These are phyloP conservation scores for Prunella fulvescens DNA, from an alignment of 2,113 vertebrate genomes.

Conservation along the genomic window DNA sequence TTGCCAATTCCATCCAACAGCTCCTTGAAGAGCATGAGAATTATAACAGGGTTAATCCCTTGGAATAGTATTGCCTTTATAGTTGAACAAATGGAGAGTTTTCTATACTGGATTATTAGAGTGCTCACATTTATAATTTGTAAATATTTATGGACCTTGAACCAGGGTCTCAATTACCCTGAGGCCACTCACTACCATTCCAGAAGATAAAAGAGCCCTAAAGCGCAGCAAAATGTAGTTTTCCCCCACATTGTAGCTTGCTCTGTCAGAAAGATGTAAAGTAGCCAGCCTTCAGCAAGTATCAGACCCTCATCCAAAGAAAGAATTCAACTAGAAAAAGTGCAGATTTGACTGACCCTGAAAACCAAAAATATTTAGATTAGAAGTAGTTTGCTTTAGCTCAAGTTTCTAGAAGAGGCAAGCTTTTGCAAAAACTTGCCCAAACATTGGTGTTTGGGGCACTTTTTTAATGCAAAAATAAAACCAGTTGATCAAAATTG, in stretches of 20 bases:
- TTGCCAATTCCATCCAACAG: not conserved
- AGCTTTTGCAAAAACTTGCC: not conserved
- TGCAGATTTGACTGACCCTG: not conserved
- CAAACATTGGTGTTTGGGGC: not conserved
- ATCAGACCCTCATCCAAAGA: not conserved
- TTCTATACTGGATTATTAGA: slow-evolving; percentile 1
- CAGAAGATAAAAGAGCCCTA: not conserved
- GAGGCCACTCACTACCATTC: not conserved
- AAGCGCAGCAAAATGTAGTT: not conserved
- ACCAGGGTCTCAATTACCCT: not conserved
- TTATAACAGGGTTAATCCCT: not conserved
- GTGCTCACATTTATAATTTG: not conserved
- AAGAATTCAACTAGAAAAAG: not conserved
- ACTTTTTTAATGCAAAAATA: not conserved
- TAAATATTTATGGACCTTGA: slow-evolving; percentile 24
- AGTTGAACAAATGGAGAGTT: not conserved
- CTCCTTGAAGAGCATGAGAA: slow-evolving; percentile 7
- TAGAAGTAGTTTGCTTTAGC: not conserved
- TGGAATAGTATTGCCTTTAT: slow-evolving; percentile 1
- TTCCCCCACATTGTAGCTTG: not conserved
- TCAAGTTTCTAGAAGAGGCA: not conserved
- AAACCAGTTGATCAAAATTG: not conserved
- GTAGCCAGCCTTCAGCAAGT: not conserved
- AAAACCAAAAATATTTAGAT: not conserved
- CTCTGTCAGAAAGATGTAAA: not conserved